These are phyloP conservation scores for Poeciliopsis paucimaculata DNA, from an alignment of 2,797 vertebrate genomes.

Conservation along the genomic window DNA sequence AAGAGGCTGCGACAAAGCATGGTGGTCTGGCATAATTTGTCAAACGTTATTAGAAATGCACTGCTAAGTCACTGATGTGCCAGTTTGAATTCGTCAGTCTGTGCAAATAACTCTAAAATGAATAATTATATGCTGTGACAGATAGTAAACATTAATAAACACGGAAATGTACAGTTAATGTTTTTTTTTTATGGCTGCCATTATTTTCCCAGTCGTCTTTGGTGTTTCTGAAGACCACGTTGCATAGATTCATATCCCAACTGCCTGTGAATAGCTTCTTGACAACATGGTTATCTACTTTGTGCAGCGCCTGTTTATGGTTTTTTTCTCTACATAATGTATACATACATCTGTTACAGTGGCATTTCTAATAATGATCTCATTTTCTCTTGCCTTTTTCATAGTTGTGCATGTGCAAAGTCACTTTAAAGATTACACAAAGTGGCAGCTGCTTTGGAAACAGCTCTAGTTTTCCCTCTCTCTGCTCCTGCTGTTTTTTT, in stretches of 20 bases:
- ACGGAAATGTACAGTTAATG: slow-evolving; percentile 28
- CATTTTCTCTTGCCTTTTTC: slow-evolving; percentile 56
- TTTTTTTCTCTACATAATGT: slow-evolving; percentile 70
- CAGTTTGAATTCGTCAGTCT: slow-evolving; percentile 5
- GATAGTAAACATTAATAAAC: neutral
- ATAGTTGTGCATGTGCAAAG: slow-evolving; percentile 50
- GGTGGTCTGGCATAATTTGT: slow-evolving; percentile 50
- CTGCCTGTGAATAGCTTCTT: slow-evolving; percentile 66
- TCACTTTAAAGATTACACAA: slow-evolving; percentile 72
- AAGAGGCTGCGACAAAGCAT: slow-evolving; percentile 46
- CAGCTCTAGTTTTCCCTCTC: slow-evolving; percentile 44
- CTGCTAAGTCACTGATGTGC: slow-evolving; percentile 28
- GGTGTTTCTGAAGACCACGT: slow-evolving; percentile 52
- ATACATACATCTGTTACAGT: slow-evolving; percentile 73
- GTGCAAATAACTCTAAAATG: slow-evolving; percentile 6
- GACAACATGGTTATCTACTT: slow-evolving; percentile 74
- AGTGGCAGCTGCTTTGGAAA: slow-evolving; percentile 55
- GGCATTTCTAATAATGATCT: slow-evolving; percentile 75
- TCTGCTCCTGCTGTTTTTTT: slow-evolving; percentile 39
- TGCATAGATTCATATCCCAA: slow-evolving; percentile 67
- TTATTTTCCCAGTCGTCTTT: slow-evolving; percentile 50
- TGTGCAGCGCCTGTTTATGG: slow-evolving; percentile 74
- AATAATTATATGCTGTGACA: neutral
- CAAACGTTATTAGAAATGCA: slow-evolving; percentile 32
- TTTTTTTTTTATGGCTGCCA: neutral